Evolutionary conservation across 2,797 vertebrate species (phyloP), one percentile per base, ranked within the genome.

Genomic region (Chelmon rostratus): DNA sequence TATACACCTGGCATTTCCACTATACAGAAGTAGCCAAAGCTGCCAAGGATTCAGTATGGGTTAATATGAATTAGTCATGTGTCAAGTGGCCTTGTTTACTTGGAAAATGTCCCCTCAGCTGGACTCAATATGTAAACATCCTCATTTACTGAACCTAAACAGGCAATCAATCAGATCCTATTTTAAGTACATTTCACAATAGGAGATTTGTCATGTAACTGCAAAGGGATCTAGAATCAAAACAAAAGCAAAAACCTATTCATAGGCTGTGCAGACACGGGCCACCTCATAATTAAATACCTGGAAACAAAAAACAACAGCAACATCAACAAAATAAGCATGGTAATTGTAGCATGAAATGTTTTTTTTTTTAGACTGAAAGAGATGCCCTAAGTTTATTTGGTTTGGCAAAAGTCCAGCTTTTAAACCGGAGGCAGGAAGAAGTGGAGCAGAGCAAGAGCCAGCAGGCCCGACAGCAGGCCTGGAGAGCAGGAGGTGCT

Each of bases 361-460:
- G n/a, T 77, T 61, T 59, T 75, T 46, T 78, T 76, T 59, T 35
- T 9, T 58, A 61, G 31, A 76, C 37, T 42, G 31, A 62, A 69
- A 67, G 57, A 38, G 67, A 79, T 82, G 82, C 76, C 13, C 44
- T 53, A 33, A 18, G 47, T 86, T 83, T 87, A 78, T 89, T 88
- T 86, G 52, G 50, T 21, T 84, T 90, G 92, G 86, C 78, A 56
- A 59, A 53, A 15, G 21, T 83, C 77, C 87, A 90, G 78, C 58
- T 65, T 76, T 83, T 71, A 28, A 78, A 73, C 61, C 38, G 7
- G 62, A 83, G 77, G 84, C 70, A 82, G 70, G 63, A 74, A 76
- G 78, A 86, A 77, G 68, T 59, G 80, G 74, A 85, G 69, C 86
- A 78, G 64, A 79, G 63, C 68, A 52, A 65, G 84, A 82, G 73